Evolutionary conservation across 2,113 vertebrate genomes (phyloP), one percentile per base, ranked within the genome.

Genomic region (Daboia siamensis): DNA sequence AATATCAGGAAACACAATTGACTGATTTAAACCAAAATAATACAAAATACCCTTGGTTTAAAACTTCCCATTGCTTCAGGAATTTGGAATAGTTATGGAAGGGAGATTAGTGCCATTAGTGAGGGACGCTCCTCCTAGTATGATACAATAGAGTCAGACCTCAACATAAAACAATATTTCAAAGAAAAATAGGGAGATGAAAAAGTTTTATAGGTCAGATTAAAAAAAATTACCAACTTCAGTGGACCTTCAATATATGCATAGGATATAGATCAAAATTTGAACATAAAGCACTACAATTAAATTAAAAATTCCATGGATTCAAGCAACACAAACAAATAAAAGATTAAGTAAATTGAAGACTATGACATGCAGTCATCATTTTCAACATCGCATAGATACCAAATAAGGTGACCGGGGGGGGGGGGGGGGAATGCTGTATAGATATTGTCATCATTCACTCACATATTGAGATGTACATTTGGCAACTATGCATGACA

Each of bases 111-210:
- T 97, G 94, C 93, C 94, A 94, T 80, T 94, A 95, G 95, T 97
- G 97, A 95, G 97, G 90, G 96, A 95, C 93, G 92, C 80, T 92
- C 93, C 96, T 96, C 96, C 97, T 96, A 91, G 91, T 96, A 95
- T 97, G 95, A 96, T 96, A 97, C 95, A 97, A 97, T 97, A 93
- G 95, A 98, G 98, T 98, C 98, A 98, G 96, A 97, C 98, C 98
- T 98, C 98, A 98, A 94, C 91, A 89, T 95, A 97, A 98, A 98
- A 98, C 95, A 94, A 94, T 96, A 95, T 55, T 97, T 94, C 94
- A 97, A 97, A 97, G 97, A 92, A 97, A 93, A 95, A 95, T 96
- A 23, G 51, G n/a, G 91, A 2, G 44, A 46, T 56, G 85, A 48
- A 95, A 74, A 74, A 33, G 2, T 74, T 74, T 74, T 74, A 74